Evolutionary conservation across 2,888 invertebrate genomes (phyloP).

Genomic region (Sicus ferrugineus): DNA sequence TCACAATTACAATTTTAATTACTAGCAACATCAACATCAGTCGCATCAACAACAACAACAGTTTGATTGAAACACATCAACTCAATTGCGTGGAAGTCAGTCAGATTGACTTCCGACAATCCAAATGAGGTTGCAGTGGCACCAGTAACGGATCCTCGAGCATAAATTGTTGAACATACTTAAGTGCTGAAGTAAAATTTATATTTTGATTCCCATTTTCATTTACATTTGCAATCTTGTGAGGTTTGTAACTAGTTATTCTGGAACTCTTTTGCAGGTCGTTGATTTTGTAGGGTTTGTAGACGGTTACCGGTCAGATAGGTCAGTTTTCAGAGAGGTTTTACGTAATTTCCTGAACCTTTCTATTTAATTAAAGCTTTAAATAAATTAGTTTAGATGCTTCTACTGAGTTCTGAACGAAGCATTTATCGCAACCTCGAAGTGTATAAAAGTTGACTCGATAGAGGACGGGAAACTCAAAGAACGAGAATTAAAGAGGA

Average conservation of each 20-base stretch:
- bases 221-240: neutral
- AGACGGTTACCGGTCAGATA: no score
- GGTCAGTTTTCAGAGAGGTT: no score
- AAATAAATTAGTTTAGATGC: no score
- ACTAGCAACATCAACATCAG: neutral
- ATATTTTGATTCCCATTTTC: neutral
- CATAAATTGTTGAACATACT: no score
- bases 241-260: neutral
- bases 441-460: no score
- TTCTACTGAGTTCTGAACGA: no score
- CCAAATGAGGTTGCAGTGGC: conserved; percentile 52
- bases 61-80: conserved; percentile 8
- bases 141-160: neutral
- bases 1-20: neutral
- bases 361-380: no score
- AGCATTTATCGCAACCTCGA: no score
- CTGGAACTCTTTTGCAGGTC: neutral
- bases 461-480: no score
- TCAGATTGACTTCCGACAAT: conserved; percentile 12
- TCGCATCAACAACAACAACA: neutral
- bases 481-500: no score
- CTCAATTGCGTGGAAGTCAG: conserved; percentile 18
- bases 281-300: no score
- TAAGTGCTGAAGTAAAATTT: neutral
- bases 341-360: no score